Base-by-base conservation (phyloP, 2,113 vertebrate species). In the Antigone vipio region DNA sequence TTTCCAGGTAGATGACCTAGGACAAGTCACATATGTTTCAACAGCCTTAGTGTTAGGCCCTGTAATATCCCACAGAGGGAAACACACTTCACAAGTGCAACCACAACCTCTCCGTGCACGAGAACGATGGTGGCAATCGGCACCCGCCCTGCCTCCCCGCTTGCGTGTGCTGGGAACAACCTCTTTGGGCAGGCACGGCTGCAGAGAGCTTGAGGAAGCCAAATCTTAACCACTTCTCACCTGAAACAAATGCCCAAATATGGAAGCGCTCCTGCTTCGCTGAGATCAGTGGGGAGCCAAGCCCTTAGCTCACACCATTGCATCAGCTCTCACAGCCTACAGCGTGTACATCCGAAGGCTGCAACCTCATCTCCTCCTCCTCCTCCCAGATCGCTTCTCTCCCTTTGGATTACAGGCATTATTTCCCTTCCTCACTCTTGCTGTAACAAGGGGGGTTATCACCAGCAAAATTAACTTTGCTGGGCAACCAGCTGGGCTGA, bases 1-100 rank as follows among this genome's bases (percentile, higher is more conserved):
- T 95, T 97, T 96, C 92, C 96, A 96, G 90, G 94, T 20, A 95
- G 93, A 59, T 76, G 88, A 96, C 94, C 85, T 73, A n/a, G 87
- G 94, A 96, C 79, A 96, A 79, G 90, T 67, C 75, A 58, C 38
- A 55, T 77, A 42, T 12, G 38, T 79, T 52, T 89, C 63, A 92
- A 49, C 52, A 85, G n/a, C 66, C 45, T 23, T 32, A 67, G 16
- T 20, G 12, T 76, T 76, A 56, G 53, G 78, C 38, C 10, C 53
- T 27, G 44, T 55, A 89, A 60, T 18, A 29, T 52, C 89, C 74
- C n/a, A 59, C 27, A 20, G 68, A 34, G 4, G 35, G 26, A 79
- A 89, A 92, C 12, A 30, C n/a, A 40, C 40, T 69, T 69, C 59
- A 83, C 40, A 22, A 81, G 58, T 38, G 40, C 40, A 42, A 73